Evolutionary conservation across 2,113 vertebrate species (phyloP).

Genomic region (human): DNA sequence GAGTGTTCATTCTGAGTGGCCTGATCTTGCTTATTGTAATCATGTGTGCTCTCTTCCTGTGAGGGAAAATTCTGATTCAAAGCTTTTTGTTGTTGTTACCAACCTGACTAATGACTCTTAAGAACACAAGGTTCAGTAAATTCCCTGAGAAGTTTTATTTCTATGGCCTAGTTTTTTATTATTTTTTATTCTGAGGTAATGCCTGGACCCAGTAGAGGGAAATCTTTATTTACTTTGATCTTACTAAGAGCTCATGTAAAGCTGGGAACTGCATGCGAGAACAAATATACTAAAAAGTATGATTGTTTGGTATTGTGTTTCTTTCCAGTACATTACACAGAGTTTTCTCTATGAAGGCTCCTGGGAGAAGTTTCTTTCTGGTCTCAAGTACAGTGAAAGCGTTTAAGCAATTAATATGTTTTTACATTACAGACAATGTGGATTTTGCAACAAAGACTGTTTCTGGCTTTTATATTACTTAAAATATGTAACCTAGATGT

Average conservation of each 20-base stretch:
- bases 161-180: not conserved
- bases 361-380: constrained; percentile 30
- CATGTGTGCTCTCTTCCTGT: not conserved
- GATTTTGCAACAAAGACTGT: constrained; percentile 40
- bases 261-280: not conserved
- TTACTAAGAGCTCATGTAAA: constrained; percentile 44
- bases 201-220: constrained; percentile 11
- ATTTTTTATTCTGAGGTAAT: constrained; percentile 51
- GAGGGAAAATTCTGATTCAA: not conserved
- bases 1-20: not conserved
- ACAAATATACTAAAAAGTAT: constrained; percentile 31
- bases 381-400: constrained; percentile 36
- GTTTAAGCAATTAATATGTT: constrained; percentile 9
- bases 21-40: not conserved
- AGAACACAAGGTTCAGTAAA: not conserved
- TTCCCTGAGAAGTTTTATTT: constrained; percentile 43
- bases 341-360: not conserved
- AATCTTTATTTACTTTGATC: constrained; percentile 56
- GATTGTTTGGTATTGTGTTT: not conserved
- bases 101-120: constrained; percentile 23
- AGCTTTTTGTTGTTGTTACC: not conserved
- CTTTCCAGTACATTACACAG: not conserved
- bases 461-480: constrained; percentile 48
- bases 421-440: constrained; percentile 30
- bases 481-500: constrained; percentile 36